These are phyloP conservation scores for Anguilla megastoma DNA, from an alignment of 2,797 vertebrate species.

Conservation along the genomic window DNA sequence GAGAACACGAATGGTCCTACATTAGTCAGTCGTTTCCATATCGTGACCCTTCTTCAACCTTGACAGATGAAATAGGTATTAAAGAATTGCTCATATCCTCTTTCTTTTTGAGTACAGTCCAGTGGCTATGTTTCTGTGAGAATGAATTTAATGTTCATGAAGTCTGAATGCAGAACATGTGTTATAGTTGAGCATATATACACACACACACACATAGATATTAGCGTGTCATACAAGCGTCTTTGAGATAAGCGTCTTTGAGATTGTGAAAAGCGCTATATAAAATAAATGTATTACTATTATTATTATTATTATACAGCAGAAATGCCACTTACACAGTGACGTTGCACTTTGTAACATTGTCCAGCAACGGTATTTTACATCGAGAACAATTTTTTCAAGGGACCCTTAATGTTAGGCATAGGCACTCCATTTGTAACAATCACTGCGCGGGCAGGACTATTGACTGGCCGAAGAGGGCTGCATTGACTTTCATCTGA, in stretches of 20 bases:
- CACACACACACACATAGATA: background rate
- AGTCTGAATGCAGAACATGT: background rate
- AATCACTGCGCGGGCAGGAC: constrained; percentile 31
- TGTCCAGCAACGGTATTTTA: background rate
- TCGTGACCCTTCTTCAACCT: background rate
- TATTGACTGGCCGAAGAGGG: constrained; percentile 31
- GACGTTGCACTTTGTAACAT: background rate
- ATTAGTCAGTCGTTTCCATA: background rate
- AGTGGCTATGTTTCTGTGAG: background rate
- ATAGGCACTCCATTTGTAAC: constrained; percentile 33
- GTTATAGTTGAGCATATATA: background rate
- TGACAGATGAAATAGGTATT: background rate
- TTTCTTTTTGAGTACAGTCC: background rate
- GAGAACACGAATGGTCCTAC: background rate
- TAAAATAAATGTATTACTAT: too few relatives aligned
- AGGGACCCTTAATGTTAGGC: background rate
- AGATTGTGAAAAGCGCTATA: too few relatives aligned
- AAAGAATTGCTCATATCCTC: background rate
- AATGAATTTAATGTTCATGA: background rate
- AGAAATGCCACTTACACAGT: background rate
- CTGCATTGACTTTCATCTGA: constrained; percentile 69
- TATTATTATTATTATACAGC: too few relatives aligned
- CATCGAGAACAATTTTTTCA: background rate
- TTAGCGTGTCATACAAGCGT: background rate
- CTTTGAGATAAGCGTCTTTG: too few relatives aligned